A percentile compares a stretch with the other conserved stretches of the same genome.
phyloP scores from a whole-genome alignment of 2,113 vertebrate species.

The Anolis carolinensis region DNA sequence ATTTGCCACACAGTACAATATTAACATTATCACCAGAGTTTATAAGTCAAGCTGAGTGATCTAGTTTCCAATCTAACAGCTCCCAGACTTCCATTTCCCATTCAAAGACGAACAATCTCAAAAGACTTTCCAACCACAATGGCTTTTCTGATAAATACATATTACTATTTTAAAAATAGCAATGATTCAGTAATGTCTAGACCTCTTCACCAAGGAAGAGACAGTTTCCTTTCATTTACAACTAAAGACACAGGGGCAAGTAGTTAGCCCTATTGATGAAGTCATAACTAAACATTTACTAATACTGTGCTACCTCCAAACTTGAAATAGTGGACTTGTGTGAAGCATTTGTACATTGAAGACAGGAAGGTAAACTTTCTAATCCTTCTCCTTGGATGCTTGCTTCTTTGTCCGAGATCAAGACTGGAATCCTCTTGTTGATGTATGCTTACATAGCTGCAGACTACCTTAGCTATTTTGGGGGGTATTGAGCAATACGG shows the following conservation, averaged over 20 bases:
- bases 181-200: neutral
- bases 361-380: neutral
- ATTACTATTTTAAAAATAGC: neutral
- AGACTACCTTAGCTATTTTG: too few species aligned
- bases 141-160: neutral
- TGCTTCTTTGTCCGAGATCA: neutral
- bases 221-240: neutral
- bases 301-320: neutral
- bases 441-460: too few species aligned
- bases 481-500: too few species aligned
- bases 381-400: neutral
- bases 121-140: neutral
- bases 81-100: neutral
- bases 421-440: too few species aligned
- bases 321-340: neutral
- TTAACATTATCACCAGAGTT: conserved; percentile 28
- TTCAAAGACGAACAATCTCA: neutral
- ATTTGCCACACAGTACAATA: conserved; percentile 17
- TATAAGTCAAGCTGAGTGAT: conserved; percentile 11
- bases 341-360: neutral
- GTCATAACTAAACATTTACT: neutral
- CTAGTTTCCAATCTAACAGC: neutral
- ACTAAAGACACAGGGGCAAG: neutral
- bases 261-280: too few species aligned
- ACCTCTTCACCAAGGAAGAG: neutral